Evolutionary conservation across 2,888 invertebrate genomes (phyloP).

Genomic region (Leptopilina myrica): DNA sequence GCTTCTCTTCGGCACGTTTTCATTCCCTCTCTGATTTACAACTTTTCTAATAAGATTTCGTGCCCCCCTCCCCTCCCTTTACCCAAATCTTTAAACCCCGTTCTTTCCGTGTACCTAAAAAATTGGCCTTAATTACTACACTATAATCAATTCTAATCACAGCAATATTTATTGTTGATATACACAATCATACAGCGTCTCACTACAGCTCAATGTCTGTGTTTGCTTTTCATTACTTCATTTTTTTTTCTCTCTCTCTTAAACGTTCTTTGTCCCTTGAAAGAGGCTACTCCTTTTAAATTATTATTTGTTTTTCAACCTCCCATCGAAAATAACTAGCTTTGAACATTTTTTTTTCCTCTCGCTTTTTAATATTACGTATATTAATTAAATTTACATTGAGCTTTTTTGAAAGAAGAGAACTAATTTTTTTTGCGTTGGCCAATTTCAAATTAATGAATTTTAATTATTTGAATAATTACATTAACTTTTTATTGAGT

Average conservation of each 20-base stretch:
- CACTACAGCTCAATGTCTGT: slow-evolving; percentile 69
- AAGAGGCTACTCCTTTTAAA: slow-evolving; percentile 47
- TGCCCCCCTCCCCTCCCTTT: slow-evolving; percentile 40
- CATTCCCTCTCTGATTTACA: slow-evolving; percentile 45
- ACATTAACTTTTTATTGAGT: too few species aligned
- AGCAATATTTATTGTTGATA: slow-evolving; percentile 77
- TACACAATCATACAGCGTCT: slow-evolving; percentile 76
- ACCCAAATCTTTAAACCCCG: slow-evolving; percentile 41
- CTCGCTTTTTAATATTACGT: background rate
- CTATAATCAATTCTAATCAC: slow-evolving; percentile 76
- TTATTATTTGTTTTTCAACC: background rate
- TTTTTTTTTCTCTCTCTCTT: too few species aligned
- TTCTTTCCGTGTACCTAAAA: slow-evolving; percentile 64
- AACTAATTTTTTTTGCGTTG: background rate
- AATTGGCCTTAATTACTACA: slow-evolving; percentile 74
- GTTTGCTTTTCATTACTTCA: background rate
- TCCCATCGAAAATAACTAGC: slow-evolving; percentile 27
- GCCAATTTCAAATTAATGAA: too few species aligned
- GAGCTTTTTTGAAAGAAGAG: background rate
- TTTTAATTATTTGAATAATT: too few species aligned
- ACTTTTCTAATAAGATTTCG: slow-evolving; percentile 31
- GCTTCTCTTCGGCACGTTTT: slow-evolving; percentile 41
- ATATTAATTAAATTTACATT: too few species aligned
- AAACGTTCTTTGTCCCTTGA: slow-evolving; percentile 13
- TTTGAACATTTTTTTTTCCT: background rate